phyloP scores from a whole-genome alignment of 2,888 invertebrate species.

The Ornithoptera priamus region DNA sequence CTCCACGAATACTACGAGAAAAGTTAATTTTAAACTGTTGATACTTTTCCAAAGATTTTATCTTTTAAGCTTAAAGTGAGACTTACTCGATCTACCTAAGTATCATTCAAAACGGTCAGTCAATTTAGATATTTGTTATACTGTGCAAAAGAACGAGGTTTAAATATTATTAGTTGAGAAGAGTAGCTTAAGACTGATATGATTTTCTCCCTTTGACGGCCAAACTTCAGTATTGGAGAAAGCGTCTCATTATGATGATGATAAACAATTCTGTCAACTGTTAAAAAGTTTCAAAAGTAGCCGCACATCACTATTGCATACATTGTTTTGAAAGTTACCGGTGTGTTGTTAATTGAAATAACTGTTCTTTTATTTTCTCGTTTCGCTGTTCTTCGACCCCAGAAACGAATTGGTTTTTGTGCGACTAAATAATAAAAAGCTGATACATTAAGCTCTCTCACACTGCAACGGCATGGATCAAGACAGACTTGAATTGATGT shows the following conservation, averaged over 20 bases:
- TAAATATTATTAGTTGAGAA: no score
- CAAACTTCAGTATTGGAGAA: no score
- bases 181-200: no score
- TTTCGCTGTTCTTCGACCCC: conserved; percentile 7
- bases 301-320: conserved; percentile 9
- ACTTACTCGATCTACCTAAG: no score
- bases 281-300: background rate
- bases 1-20: no score
- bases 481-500: background rate
- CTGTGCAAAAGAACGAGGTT: no score
- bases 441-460: background rate
- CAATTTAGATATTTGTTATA: no score
- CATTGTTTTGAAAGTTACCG: conserved; percentile 11
- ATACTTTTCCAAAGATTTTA: no score
- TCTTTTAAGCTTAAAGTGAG: no score
- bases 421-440: background rate
- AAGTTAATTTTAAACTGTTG: no score
- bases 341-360: conserved; percentile 16
- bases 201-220: no score
- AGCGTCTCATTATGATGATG: background rate
- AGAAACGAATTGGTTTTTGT: conserved; percentile 5
- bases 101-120: no score
- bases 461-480: background rate
- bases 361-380: conserved; percentile 16
- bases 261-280: background rate